A percentile compares a stretch with the other conserved stretches of the same genome.
These are phyloP conservation scores for Myotis daubentonii DNA, from an alignment of 2,797 vertebrate genomes.

Conservation along the genomic window DNA sequence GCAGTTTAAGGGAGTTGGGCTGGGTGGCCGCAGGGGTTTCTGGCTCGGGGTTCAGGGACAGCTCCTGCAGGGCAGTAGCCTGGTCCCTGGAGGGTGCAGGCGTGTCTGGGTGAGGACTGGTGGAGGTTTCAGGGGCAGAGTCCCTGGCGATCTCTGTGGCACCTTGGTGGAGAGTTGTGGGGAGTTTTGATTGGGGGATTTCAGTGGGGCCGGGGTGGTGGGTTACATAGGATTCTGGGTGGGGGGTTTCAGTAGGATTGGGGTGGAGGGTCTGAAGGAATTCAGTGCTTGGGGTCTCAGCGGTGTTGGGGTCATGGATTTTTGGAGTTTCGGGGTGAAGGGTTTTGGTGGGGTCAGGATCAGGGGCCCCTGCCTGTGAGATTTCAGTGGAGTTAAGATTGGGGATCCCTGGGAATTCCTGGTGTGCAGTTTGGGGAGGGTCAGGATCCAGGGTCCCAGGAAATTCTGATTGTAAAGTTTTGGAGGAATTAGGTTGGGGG, in stretches of 20 bases:
- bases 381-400: not conserved
- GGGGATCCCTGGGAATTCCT: not conserved
- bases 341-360: conserved; percentile 13
- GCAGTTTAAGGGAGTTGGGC: not conserved
- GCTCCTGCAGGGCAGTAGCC: not conserved
- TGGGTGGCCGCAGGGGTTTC: not conserved
- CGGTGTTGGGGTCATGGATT: not conserved
- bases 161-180: not conserved
- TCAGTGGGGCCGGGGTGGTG: not conserved
- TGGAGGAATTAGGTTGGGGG: not conserved
- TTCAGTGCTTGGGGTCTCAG: not conserved
- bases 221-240: not conserved
- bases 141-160: not conserved
- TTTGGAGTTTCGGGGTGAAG: not conserved
- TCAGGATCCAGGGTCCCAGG: not conserved
- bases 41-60: not conserved
- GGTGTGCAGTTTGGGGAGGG: not conserved
- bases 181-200: conserved; percentile 2
- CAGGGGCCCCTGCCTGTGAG: not conserved
- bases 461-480: not conserved
- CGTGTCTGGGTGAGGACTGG: not conserved
- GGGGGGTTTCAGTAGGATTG: not conserved
- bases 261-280: not conserved
- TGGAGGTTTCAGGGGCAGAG: not conserved
- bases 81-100: not conserved